These are phyloP conservation scores for Chanos chanos DNA, from an alignment of 2,797 vertebrate species.

Conservation along the genomic window DNA sequence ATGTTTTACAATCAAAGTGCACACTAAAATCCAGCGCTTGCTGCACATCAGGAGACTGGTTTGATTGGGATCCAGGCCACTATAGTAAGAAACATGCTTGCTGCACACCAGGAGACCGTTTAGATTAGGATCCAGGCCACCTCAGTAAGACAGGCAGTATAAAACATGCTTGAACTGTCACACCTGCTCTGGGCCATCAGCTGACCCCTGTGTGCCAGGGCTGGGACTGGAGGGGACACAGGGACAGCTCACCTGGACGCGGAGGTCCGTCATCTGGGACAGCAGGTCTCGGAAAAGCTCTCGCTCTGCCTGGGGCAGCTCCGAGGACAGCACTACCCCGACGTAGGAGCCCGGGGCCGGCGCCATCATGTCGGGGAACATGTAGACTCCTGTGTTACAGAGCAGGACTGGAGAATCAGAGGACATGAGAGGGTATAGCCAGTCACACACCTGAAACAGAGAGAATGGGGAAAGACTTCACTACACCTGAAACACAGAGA, in stretches of 20 bases:
- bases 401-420: conserved; percentile 86
- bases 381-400: conserved; percentile 90
- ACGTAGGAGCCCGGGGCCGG: conserved; percentile 84
- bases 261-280: conserved; percentile 90
- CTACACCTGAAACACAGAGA: background rate
- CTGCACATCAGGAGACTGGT: no score
- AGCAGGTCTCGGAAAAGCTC: conserved; percentile 85
- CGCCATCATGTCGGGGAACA: conserved; percentile 95
- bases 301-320: conserved; percentile 66
- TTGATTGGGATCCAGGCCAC: no score
- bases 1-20: no score
- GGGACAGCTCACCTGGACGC: conserved; percentile 81
- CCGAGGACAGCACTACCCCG: conserved; percentile 91
- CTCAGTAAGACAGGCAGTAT: background rate
- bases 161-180: background rate
- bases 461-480: background rate
- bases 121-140: background rate
- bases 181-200: conserved; percentile 21
- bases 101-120: background rate
- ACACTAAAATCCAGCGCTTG: no score
- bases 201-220: conserved; percentile 14
- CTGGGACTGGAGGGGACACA: background rate
- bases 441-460: conserved; percentile 87
- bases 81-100: no score
- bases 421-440: conserved; percentile 91